These are phyloP conservation scores for Marronus borbonicus DNA, from an alignment of 2,888 invertebrate species.

Conservation along the genomic window DNA sequence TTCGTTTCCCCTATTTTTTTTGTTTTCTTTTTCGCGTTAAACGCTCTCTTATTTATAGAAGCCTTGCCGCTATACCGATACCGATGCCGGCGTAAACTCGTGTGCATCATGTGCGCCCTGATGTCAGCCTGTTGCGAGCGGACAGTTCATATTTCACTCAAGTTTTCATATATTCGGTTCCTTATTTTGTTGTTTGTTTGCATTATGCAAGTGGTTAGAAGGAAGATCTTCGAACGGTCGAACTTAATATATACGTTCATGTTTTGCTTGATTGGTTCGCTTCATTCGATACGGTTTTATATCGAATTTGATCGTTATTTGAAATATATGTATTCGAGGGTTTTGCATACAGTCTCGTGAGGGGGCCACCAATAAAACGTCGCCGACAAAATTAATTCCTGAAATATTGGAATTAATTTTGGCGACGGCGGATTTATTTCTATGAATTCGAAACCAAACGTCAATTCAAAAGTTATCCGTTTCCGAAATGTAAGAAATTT, in stretches of 20 bases:
- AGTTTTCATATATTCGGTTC: constrained; percentile 24
- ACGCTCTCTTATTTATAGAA: constrained; percentile 57
- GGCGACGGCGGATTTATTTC: too few relatives aligned
- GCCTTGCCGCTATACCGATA: constrained; percentile 36
- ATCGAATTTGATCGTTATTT: neutral
- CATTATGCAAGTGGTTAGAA: constrained; percentile 32
- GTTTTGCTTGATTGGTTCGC: neutral
- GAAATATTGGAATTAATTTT: too few relatives aligned
- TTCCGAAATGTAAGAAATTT: too few relatives aligned
- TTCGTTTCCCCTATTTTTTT: constrained; percentile 21
- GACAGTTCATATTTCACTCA: constrained; percentile 49
- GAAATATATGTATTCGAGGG: neutral
- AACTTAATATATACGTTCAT: neutral
- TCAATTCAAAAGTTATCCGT: too few relatives aligned
- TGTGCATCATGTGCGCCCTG: constrained; percentile 51
- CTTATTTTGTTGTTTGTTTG: constrained; percentile 38
- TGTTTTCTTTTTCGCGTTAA: constrained; percentile 52
- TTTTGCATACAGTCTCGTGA: neutral
- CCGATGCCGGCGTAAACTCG: constrained; percentile 41
- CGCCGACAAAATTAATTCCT: too few relatives aligned
- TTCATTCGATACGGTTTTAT: neutral
- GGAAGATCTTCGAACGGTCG: neutral
- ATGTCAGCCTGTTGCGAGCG: constrained; percentile 16
- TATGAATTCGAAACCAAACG: too few relatives aligned
- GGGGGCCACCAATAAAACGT: too few relatives aligned